Percentiles rank a stretch among this genome's conserved stretches.
phyloP scores from a whole-genome alignment of 2,113 vertebrate genomes.

The Grus americana region DNA sequence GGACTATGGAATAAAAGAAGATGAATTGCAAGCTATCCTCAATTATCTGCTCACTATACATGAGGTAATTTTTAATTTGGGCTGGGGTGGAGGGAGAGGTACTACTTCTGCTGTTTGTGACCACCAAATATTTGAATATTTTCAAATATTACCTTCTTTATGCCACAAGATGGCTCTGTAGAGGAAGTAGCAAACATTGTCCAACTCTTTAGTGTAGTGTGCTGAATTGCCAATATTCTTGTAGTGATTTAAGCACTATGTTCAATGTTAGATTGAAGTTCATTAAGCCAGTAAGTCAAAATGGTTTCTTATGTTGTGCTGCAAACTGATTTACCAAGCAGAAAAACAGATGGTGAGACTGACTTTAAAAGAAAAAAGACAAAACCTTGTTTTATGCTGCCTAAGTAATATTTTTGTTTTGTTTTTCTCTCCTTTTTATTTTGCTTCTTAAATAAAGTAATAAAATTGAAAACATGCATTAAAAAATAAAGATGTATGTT shows the following conservation, averaged over 20 bases:
- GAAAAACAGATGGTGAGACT: constrained; percentile 57
- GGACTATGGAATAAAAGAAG: constrained; percentile 95
- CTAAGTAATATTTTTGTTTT: not conserved
- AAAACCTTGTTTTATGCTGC: constrained; percentile 36
- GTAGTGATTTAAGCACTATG: constrained; percentile 47
- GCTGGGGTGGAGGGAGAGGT: no score
- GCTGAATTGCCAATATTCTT: constrained; percentile 5
- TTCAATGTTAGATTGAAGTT: constrained; percentile 54
- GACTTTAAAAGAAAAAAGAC: not conserved
- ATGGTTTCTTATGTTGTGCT: constrained; percentile 40
- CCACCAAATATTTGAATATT: not conserved
- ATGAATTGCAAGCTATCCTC: constrained; percentile 95
- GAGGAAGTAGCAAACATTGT: not conserved
- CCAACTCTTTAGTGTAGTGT: not conserved
- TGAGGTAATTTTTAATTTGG: constrained; percentile 81
- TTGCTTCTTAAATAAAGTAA: constrained; percentile 59
- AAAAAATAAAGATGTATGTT: constrained; percentile 60
- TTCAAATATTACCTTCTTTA: not conserved
- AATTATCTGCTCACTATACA: constrained; percentile 98
- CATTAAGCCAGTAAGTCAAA: constrained; percentile 43
- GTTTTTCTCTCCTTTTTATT: constrained; percentile 34
- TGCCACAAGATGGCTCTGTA: constrained; percentile 53
- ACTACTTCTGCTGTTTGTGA: not conserved
- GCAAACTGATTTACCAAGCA: constrained; percentile 19
- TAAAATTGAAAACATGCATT: constrained; percentile 49